A percentile compares a stretch with the other conserved stretches of the same genome.
Evolutionary conservation across 2,888 invertebrate genomes (phyloP).

Genomic region (Sepiola atlantica): DNA sequence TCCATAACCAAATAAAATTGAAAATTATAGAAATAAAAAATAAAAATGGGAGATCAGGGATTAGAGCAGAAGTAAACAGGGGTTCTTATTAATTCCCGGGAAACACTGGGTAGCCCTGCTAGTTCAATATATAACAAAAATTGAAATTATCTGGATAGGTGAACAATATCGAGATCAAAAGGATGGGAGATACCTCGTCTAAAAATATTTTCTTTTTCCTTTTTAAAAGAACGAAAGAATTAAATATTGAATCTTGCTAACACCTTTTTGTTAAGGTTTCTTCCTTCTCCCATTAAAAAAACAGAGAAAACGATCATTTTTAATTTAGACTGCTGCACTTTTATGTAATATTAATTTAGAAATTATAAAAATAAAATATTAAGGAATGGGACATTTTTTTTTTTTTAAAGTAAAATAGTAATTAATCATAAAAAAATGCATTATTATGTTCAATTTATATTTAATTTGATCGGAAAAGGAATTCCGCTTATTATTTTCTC

Average conservation of each 20-base stretch:
- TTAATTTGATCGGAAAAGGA: neutral
- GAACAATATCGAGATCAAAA: neutral
- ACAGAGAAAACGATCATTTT: neutral
- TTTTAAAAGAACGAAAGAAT: neutral
- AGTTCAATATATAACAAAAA: too few species aligned
- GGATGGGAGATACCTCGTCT: neutral
- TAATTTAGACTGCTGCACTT: neutral
- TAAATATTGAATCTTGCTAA: neutral
- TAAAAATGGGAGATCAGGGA: too few species aligned
- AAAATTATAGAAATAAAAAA: too few species aligned
- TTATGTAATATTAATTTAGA: neutral
- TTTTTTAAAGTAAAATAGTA: neutral
- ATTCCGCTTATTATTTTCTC: neutral
- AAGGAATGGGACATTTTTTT: neutral
- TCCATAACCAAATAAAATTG: too few species aligned
- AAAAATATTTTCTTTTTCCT: neutral
- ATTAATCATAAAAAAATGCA: neutral
- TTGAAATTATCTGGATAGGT: too few species aligned
- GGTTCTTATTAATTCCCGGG: too few species aligned
- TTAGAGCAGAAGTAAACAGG: too few species aligned
- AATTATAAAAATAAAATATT: neutral
- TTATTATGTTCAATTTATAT: neutral
- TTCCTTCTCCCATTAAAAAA: too few species aligned
- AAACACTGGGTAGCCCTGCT: too few species aligned
- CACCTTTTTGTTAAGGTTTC: neutral